These are phyloP conservation scores for Oncorhynchus tshawytscha DNA, from an alignment of 2,113 vertebrate genomes.

Conservation along the genomic window DNA sequence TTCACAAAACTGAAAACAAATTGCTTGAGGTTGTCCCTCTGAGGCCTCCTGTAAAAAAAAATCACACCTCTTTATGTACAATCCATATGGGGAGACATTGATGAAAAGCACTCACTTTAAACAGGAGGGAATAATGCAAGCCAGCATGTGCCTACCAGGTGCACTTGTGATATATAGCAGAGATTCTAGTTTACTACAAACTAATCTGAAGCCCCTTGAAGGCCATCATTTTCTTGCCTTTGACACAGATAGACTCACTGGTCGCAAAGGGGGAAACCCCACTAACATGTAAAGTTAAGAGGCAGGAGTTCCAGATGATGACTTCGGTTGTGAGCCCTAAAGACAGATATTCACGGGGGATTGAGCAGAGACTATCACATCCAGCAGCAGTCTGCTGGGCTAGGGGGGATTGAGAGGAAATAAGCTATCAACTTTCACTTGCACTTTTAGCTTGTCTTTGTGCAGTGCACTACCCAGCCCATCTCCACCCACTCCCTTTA, in stretches of 20 bases:
- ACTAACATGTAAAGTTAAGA: conserved; percentile 69
- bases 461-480: conserved; percentile 3
- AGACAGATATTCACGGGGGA: conserved; percentile 79
- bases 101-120: conserved; percentile 36
- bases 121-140: conserved; percentile 40
- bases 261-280: conserved; percentile 59
- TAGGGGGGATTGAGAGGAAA: conserved; percentile 68
- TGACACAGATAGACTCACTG: conserved; percentile 75
- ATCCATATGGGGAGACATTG: conserved; percentile 21
- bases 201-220: conserved; percentile 64
- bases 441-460: conserved; percentile 47
- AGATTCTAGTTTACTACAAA: conserved; percentile 65
- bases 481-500: conserved; percentile 17
- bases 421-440: conserved; percentile 79
- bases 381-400: conserved; percentile 76
- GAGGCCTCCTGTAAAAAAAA: conserved; percentile 8
- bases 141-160: conserved; percentile 83
- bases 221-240: conserved; percentile 70
- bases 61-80: conserved; percentile 1
- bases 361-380: conserved; percentile 73
- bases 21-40: conserved; percentile 20
- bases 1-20: conserved; percentile 38
- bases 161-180: conserved; percentile 74
- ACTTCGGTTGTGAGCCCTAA: conserved; percentile 75
- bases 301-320: conserved; percentile 62